These are phyloP conservation scores for Parelbella ahira DNA, from an alignment of 2,888 invertebrate species.

Conservation along the genomic window DNA sequence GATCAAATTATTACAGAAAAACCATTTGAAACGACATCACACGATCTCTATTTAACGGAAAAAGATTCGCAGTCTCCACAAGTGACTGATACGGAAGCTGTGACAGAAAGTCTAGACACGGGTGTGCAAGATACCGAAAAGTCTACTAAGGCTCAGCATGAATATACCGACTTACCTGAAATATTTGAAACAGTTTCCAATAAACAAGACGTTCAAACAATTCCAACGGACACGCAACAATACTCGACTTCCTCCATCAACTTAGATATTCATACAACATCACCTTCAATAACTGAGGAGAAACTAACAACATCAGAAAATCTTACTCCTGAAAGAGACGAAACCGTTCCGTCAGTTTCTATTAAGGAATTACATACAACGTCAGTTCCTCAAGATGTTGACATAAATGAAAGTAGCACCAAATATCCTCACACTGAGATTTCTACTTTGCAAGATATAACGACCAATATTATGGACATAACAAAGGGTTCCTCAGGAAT, in stretches of 20 bases:
- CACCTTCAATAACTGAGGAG: background rate
- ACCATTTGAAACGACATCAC: constrained; percentile 8
- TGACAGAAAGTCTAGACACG: constrained; percentile 9
- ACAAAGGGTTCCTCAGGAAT: background rate
- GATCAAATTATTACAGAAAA: constrained; percentile 13
- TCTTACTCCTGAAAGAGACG: background rate
- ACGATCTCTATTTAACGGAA: background rate
- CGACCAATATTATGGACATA: background rate
- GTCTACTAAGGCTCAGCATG: background rate
- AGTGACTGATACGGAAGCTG: background rate
- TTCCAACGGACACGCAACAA: constrained; percentile 3
- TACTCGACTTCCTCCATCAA: constrained; percentile 3
- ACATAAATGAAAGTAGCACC: constrained; percentile 4
- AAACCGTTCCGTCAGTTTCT: background rate
- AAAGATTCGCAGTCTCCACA: constrained; percentile 10
- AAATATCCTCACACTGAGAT: constrained; percentile 1
- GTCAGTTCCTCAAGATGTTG: background rate
- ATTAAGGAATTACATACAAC: background rate
- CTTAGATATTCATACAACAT: constrained; percentile 5
- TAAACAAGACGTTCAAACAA: constrained; percentile 3
- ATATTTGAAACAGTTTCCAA: constrained; percentile 3
- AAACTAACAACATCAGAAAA: background rate
- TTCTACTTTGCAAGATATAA: background rate
- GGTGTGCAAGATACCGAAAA: constrained; percentile 2
- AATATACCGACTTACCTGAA: too few species aligned